A percentile compares a stretch with the other conserved stretches of the same genome.
Conservation (phyloP, 2,888 invertebrate species). For the Teinopalpus imperialis region DNA sequence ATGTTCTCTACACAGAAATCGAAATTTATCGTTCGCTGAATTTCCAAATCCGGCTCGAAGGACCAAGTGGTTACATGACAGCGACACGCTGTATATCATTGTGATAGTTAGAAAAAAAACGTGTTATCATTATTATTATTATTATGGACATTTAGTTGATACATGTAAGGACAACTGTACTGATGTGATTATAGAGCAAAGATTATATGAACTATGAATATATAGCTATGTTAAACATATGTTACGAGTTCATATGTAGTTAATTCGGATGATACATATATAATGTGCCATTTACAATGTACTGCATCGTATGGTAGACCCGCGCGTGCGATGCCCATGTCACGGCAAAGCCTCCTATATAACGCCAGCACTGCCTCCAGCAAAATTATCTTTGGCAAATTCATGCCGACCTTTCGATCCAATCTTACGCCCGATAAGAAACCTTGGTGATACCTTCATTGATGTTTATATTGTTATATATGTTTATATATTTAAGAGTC, state of each 20-base stretch:
- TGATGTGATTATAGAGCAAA: conserved; percentile 76
- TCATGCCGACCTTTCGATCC: too few relatives aligned
- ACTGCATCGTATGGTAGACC: conserved; percentile 52
- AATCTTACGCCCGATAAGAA: too few relatives aligned
- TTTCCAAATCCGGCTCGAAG: conserved; percentile 3
- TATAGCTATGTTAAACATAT: conserved; percentile 29
- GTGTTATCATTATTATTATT: too few relatives aligned
- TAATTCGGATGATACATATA: conserved; percentile 66
- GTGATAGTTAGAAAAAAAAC: not conserved
- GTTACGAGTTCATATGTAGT: conserved; percentile 37
- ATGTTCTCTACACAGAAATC: not conserved
- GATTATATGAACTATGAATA: conserved; percentile 48
- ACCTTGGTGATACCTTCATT: too few relatives aligned
- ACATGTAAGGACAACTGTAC: conserved; percentile 65
- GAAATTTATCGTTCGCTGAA: too few relatives aligned
- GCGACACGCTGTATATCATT: conserved; percentile 9
- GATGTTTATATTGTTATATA: too few relatives aligned
- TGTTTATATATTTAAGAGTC: too few relatives aligned
- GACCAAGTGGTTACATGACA: conserved; percentile 14
- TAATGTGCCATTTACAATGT: conserved; percentile 68
- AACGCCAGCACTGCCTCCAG: conserved; percentile 1
- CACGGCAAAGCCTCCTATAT: too few relatives aligned
- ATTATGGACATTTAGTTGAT: conserved; percentile 41
- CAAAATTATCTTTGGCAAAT: too few relatives aligned
- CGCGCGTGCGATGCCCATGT: conserved; percentile 28